A percentile compares a stretch with the other conserved stretches of the same genome.
Conservation (phyloP, 30 jellyfish, hydroid and myxozoan genomes). For the Hydra vulgaris region DNA sequence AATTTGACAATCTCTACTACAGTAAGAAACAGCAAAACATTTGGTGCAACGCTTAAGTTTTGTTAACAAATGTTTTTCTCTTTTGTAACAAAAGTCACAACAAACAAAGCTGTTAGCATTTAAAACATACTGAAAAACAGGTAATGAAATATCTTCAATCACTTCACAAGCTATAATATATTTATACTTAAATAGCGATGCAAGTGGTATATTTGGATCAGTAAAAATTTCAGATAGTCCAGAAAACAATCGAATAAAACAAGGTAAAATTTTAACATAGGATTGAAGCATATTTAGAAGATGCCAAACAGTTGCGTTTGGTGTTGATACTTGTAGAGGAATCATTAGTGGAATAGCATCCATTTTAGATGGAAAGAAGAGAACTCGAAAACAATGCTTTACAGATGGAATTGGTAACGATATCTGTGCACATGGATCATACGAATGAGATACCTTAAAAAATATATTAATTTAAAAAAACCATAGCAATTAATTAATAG, state of each 20-base stretch:
- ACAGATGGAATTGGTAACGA: slow-evolving; percentile 84
- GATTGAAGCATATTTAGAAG: slow-evolving; percentile 54
- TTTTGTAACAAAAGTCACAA: slow-evolving; percentile 40
- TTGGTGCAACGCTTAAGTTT: slow-evolving; percentile 84
- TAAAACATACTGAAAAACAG: slow-evolving; percentile 46
- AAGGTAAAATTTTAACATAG: slow-evolving; percentile 43
- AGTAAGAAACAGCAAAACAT: slow-evolving; percentile 68
- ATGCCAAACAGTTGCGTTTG: slow-evolving; percentile 72
- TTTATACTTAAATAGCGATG: slow-evolving; percentile 16
- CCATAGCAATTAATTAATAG: not conserved
- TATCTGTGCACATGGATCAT: slow-evolving; percentile 86
- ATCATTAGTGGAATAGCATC: slow-evolving; percentile 37
- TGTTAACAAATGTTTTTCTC: slow-evolving; percentile 33
- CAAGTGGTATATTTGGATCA: slow-evolving; percentile 44
- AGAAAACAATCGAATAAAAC: slow-evolving; percentile 39
- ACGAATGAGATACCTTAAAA: slow-evolving; percentile 51
- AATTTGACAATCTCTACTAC: slow-evolving; percentile 76
- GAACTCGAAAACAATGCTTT: slow-evolving; percentile 29
- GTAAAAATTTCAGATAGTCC: slow-evolving; percentile 39
- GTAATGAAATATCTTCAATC: slow-evolving; percentile 58
- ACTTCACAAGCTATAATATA: slow-evolving; percentile 62
- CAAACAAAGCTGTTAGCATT: slow-evolving; percentile 4
- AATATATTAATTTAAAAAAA: no score
- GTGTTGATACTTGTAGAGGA: slow-evolving; percentile 49
- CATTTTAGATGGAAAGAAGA: slow-evolving; percentile 44